Evolutionary conservation across 2,888 invertebrate genomes (phyloP).

Genomic region (Conomelus anceps): DNA sequence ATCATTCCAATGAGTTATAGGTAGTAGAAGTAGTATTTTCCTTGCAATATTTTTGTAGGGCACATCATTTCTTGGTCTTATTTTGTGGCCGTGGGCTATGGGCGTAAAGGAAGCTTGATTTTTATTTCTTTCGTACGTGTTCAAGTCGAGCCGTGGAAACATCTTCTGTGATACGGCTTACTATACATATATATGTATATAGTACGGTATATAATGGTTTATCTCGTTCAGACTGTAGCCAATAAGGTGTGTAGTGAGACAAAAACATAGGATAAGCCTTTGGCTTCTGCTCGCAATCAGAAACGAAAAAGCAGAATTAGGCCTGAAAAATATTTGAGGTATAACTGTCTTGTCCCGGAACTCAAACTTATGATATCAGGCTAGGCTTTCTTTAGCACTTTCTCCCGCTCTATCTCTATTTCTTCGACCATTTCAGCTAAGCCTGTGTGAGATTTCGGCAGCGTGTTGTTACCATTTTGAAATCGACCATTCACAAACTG

Average conservation of each 20-base stretch:
- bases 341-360: background rate
- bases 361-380: background rate
- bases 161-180: background rate
- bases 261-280: background rate
- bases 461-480: background rate
- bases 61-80: background rate
- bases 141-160: background rate
- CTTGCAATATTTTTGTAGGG: background rate
- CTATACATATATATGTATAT: background rate
- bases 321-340: background rate
- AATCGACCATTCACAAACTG: background rate
- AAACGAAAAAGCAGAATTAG: background rate
- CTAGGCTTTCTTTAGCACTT: background rate
- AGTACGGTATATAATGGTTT: background rate
- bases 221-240: background rate
- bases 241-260: background rate
- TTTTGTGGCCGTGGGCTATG: background rate
- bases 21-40: background rate
- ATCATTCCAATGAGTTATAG: background rate
- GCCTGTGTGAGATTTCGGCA: background rate
- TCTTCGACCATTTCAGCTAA: background rate
- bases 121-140: background rate
- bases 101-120: background rate
- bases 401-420: background rate
- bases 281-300: background rate